Evolutionary conservation across 2,113 vertebrate species (phyloP).

Genomic region (Hemiprocne comata): DNA sequence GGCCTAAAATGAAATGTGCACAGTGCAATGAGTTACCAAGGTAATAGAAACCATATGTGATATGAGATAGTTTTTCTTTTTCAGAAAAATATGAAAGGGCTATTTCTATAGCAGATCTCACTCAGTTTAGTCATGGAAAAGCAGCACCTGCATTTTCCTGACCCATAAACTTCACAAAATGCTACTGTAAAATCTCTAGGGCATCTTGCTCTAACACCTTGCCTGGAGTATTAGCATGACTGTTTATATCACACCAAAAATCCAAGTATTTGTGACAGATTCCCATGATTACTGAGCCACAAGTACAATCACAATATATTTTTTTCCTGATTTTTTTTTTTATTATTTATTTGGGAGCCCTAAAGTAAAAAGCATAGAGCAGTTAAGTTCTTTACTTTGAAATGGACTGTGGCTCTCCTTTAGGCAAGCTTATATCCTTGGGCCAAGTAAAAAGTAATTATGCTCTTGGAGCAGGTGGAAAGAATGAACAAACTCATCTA

Average conservation of each 20-base stretch:
- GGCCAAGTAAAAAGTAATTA: background rate
- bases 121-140: background rate
- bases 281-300: background rate
- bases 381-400: background rate
- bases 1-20: conserved; percentile 53
- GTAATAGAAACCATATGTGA: conserved; percentile 14
- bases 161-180: background rate
- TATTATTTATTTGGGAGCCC: background rate
- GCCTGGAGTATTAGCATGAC: background rate
- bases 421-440: background rate
- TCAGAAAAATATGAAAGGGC: background rate
- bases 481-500: background rate
- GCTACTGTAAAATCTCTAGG: background rate
- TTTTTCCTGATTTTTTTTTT: background rate
- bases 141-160: background rate
- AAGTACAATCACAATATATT: background rate
- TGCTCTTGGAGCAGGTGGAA: background rate
- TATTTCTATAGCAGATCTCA: background rate
- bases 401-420: background rate
- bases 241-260: background rate
- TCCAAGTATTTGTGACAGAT: background rate
- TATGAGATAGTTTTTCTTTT: background rate
- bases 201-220: background rate
- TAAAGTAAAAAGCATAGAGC: background rate
- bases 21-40: conserved; percentile 12